Evolutionary conservation across 1,140 invertebrate species (phyloP), one percentile per base, ranked within the genome.

Genomic region (Nasonia longicornis): DNA sequence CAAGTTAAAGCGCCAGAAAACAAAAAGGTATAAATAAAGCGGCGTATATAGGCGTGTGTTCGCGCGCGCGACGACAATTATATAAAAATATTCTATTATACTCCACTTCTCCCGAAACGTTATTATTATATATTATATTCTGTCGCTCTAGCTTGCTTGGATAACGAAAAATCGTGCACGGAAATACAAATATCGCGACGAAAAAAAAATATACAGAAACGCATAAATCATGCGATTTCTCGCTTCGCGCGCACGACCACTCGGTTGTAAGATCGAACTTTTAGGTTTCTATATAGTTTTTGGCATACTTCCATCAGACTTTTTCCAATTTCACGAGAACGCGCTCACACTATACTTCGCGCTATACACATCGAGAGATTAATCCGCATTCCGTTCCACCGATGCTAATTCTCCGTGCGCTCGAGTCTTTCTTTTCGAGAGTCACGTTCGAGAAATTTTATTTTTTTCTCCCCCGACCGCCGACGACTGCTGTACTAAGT

Each of bases 81-180:
- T 58, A 79, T 79, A 79, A 71, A 79, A 79, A 79, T 72, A 63
- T 63, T 26, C 66, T 77, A 67, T 35, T 31, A 52, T 22, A 31
- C 52, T 76, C 22, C 35, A 70, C 38, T 42, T 7, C 8, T 42
- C 8, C 10, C 8, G 38, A 42, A 3, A 35, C 38, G 58, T 63
- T 42, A 42, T n/a, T 67, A 26, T 26, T 29, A 67, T 67, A 67
- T 67, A 35, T 14, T 16, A 38, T 31, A 48, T 79, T 63, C 52
- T 38, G 78, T 64, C 78, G 70, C 48, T n/a, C 29, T 72, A 64
- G n/a, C 69, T 71, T 31, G 14, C 38, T 22, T 16, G n/a, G 22
- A 77, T 42, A 45, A 77, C 26, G 26, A 29, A 22, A 67, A 77
- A 29, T 31, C 10, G 16, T 31, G 66, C 26, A 31, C 66, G 26